Evolutionary conservation across 2,797 vertebrate genomes (phyloP).

Genomic region (Anomalospiza imberbis): DNA sequence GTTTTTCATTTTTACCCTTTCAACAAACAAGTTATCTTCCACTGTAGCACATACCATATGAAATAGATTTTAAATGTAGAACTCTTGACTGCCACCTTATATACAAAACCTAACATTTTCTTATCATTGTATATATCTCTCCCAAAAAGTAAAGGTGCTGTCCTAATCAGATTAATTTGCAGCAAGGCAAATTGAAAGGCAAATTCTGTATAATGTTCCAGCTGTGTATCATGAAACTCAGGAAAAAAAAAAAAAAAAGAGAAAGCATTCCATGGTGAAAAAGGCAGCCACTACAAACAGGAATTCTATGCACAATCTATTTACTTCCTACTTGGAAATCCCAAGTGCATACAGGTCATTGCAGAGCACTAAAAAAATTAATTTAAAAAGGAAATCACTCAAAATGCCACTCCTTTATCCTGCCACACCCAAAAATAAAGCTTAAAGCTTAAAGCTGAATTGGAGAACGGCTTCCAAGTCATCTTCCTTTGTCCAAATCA

Average conservation of each 20-base stretch:
- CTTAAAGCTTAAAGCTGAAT: neutral
- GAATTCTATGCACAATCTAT: neutral
- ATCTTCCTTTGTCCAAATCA: no score
- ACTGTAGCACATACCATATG: neutral
- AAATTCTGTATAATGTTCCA: neutral
- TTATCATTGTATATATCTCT: neutral
- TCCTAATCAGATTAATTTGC: neutral
- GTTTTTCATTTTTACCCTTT: neutral
- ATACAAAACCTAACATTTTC: neutral
- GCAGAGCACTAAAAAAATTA: neutral
- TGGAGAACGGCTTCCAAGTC: neutral
- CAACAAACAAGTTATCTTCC: neutral
- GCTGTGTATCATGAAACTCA: neutral
- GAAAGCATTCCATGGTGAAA: neutral
- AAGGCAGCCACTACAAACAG: neutral
- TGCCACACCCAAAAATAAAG: neutral
- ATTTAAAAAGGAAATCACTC: neutral
- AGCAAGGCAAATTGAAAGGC: neutral
- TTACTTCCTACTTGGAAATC: neutral
- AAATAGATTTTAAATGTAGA: neutral
- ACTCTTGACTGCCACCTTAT: neutral
- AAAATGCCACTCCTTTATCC: neutral
- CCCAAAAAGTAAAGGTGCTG: neutral
- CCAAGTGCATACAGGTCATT: neutral
- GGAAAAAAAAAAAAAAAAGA: neutral